These are phyloP conservation scores for Druon quercuslanigerum DNA, from an alignment of 1,140 invertebrate species.

Conservation along the genomic window DNA sequence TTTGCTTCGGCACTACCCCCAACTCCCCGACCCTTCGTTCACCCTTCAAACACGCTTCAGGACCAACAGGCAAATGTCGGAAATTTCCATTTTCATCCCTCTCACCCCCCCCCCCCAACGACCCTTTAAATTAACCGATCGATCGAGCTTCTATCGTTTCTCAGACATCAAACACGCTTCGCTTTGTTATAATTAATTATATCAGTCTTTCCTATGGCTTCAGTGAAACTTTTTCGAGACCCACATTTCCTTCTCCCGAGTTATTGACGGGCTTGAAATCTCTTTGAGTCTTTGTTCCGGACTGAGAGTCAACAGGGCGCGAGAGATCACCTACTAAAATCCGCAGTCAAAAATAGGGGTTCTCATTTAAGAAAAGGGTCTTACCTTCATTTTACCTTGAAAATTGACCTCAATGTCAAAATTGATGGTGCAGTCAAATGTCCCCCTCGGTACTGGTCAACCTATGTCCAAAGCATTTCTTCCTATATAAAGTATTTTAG, in stretches of 20 bases:
- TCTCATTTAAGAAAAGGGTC: too few species aligned
- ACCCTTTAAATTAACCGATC: conserved; percentile 74
- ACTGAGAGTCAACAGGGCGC: neutral
- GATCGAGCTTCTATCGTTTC: conserved; percentile 65
- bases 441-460: too few species aligned
- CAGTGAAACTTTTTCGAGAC: neutral
- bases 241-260: neutral
- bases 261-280: neutral
- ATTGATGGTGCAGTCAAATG: too few species aligned
- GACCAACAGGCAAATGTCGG: conserved; percentile 40
- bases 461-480: too few species aligned
- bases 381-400: too few species aligned
- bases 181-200: conserved; percentile 72
- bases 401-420: too few species aligned
- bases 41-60: conserved; percentile 48
- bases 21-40: conserved; percentile 52
- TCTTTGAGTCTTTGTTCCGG: neutral
- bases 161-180: conserved; percentile 69
- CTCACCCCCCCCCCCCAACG: conserved; percentile 50
- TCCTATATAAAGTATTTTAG: too few species aligned
- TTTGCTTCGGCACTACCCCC: conserved; percentile 54
- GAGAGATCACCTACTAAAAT: neutral
- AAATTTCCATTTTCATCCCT: conserved; percentile 39
- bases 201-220: conserved; percentile 47
- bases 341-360: too few species aligned